A percentile compares a stretch with the other conserved stretches of the same genome.
These are phyloP conservation scores for Anguilla marmorata DNA, from an alignment of 2,797 vertebrate species.

Conservation along the genomic window DNA sequence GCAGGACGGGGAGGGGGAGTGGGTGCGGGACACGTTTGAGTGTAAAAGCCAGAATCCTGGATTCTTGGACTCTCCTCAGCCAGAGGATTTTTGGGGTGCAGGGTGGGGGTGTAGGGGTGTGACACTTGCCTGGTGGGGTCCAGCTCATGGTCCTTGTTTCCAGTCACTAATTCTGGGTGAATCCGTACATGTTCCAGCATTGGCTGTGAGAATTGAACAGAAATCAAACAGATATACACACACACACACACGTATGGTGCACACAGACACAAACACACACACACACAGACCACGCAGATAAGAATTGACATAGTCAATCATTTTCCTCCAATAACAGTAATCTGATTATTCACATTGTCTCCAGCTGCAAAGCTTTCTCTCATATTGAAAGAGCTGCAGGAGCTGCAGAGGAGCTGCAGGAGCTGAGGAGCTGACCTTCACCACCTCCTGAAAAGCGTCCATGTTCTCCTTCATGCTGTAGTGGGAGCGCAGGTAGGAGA, in stretches of 20 bases:
- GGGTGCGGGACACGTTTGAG: neutral
- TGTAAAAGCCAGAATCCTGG: neutral
- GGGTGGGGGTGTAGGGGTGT: neutral
- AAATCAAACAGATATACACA: neutral
- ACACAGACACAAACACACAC: neutral
- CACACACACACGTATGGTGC: neutral
- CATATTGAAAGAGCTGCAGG: neutral
- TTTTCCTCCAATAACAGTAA: neutral
- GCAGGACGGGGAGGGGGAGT: conserved; percentile 34
- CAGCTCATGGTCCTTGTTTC: conserved; percentile 95
- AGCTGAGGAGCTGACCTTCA: conserved; percentile 77
- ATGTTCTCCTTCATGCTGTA: conserved; percentile 98
- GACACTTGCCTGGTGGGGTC: conserved; percentile 86
- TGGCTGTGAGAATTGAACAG: conserved; percentile 69
- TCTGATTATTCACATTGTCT: neutral
- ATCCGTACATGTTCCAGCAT: conserved; percentile 96
- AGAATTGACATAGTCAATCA: neutral
- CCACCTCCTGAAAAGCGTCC: conserved; percentile 91
- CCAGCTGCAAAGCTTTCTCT: neutral
- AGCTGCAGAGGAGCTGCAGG: too few species aligned
- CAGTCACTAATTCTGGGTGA: conserved; percentile 93
- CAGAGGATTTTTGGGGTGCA: neutral
- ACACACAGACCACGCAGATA: neutral
- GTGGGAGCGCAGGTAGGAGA: conserved; percentile 94
- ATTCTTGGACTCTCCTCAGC: neutral